These are phyloP conservation scores for Sceloporus undulatus DNA, from an alignment of 2,113 vertebrate genomes.

Conservation along the genomic window DNA sequence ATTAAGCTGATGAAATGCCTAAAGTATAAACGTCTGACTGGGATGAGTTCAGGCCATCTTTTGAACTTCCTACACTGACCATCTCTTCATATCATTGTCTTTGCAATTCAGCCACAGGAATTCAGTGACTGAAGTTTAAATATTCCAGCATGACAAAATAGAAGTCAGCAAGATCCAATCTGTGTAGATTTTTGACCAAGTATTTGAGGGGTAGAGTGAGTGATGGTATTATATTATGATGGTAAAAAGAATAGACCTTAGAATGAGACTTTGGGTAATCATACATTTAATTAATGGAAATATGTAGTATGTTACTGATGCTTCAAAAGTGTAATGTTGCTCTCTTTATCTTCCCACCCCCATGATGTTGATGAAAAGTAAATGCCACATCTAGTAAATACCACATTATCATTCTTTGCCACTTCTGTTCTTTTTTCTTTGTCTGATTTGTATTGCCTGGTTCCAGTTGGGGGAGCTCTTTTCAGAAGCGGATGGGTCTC, in stretches of 20 bases:
- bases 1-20: not conserved
- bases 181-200: not conserved
- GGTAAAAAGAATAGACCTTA: not conserved
- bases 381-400: not conserved
- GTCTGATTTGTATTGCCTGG: not conserved
- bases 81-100: not conserved
- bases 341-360: not conserved
- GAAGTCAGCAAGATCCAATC: not conserved
- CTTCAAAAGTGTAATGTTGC: not conserved
- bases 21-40: not conserved
- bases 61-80: not conserved
- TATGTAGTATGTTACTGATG: not conserved
- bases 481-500: not conserved
- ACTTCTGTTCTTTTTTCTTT: not conserved
- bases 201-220: not conserved
- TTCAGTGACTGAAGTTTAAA: not conserved
- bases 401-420: not conserved
- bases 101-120: not conserved
- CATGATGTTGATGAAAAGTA: not conserved
- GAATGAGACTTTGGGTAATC: not conserved
- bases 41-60: not conserved
- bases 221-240: not conserved
- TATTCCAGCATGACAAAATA: not conserved
- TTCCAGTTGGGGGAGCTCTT: not conserved
- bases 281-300: not conserved